phyloP scores from a whole-genome alignment of 2,888 invertebrate species.

The Limenitis camilla region DNA sequence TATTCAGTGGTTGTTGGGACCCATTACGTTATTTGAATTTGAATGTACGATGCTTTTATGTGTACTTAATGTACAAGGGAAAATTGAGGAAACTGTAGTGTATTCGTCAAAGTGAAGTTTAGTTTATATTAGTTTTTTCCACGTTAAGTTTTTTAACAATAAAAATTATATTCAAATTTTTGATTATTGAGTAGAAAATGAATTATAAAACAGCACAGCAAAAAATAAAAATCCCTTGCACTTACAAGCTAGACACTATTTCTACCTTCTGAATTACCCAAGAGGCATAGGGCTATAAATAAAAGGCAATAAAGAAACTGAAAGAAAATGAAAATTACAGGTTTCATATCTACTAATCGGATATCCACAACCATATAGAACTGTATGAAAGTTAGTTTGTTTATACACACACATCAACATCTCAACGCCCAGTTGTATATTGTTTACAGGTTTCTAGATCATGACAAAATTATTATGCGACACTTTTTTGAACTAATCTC shows the following conservation, averaged over 20 bases:
- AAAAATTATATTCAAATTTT: no score
- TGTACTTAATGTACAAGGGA: slow-evolving; percentile 1
- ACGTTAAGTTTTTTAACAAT: neutral
- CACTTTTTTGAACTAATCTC: no score
- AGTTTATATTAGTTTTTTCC: neutral
- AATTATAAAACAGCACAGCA: no score
- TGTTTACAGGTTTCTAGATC: no score
- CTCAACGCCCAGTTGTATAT: no score
- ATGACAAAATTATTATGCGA: no score
- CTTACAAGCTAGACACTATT: no score
- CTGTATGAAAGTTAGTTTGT: no score
- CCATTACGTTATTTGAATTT: slow-evolving; percentile 21
- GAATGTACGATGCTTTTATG: slow-evolving; percentile 8
- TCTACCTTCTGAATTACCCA: neutral
- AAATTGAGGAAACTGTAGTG: neutral
- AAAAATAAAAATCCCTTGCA: no score
- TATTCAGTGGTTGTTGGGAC: slow-evolving; percentile 17
- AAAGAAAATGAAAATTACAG: slow-evolving; percentile 43
- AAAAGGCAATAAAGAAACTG: slow-evolving; percentile 18
- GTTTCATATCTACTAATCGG: slow-evolving; percentile 42
- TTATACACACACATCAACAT: no score
- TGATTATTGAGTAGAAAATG: no score
- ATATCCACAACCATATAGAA: no score
- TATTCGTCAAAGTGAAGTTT: neutral
- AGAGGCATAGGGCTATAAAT: slow-evolving; percentile 14